These are phyloP conservation scores for Microctonus aethiopoides DNA, from an alignment of 2,888 invertebrate species.

Conservation along the genomic window DNA sequence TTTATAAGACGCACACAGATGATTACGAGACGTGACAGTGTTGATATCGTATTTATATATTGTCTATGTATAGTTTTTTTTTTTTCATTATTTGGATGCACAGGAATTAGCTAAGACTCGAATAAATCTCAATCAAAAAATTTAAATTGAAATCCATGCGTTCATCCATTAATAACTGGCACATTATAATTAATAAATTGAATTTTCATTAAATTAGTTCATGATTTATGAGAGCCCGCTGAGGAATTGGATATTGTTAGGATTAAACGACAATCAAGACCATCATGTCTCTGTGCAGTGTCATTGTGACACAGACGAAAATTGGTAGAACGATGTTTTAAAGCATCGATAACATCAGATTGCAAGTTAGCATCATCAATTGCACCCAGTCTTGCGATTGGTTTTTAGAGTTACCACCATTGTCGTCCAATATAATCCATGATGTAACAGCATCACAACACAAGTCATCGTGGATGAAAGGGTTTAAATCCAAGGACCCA, in stretches of 20 bases:
- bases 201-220: not conserved
- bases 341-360: constrained; percentile 60
- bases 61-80: too few relatives aligned
- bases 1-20: constrained; percentile 63
- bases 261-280: constrained; percentile 64
- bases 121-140: constrained; percentile 40
- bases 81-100: constrained; percentile 44
- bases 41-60: constrained; percentile 65
- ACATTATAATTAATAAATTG: constrained; percentile 3
- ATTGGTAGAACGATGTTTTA: constrained; percentile 60
- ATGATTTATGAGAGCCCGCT: constrained; percentile 55
- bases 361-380: constrained; percentile 57
- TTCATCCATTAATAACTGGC: too few relatives aligned
- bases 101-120: constrained; percentile 44
- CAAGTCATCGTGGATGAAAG: constrained; percentile 48
- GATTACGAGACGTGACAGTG: constrained; percentile 66
- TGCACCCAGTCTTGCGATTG: constrained; percentile 56
- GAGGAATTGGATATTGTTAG: constrained; percentile 49
- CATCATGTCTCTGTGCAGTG: constrained; percentile 65
- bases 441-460: constrained; percentile 37
- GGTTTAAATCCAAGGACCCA: constrained; percentile 54
- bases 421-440: constrained; percentile 49
- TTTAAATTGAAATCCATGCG: not conserved
- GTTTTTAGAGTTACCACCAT: constrained; percentile 53
- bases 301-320: constrained; percentile 63